phyloP scores from a whole-genome alignment of 2,888 invertebrate genomes.

The Eupithecia subumbrata region DNA sequence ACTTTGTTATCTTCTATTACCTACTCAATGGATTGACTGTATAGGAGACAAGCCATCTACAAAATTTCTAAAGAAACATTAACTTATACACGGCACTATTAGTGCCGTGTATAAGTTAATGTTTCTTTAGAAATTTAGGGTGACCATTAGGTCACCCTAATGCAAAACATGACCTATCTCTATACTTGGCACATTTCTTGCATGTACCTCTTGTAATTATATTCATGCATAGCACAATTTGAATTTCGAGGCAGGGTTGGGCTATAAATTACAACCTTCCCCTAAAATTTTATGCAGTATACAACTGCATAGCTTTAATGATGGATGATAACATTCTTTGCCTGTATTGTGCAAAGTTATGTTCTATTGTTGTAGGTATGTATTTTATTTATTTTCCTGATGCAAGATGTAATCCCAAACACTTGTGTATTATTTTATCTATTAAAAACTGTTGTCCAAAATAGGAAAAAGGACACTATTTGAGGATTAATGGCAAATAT shows the following conservation, averaged over 20 bases:
- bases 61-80: not conserved
- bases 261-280: slow-evolving; percentile 27
- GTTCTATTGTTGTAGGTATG: not conserved
- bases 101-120: too few species aligned
- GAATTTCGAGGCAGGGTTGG: slow-evolving; percentile 50
- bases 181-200: slow-evolving; percentile 55
- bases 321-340: not conserved
- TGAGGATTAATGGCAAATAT: too few species aligned
- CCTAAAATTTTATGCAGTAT: slow-evolving; percentile 18
- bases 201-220: slow-evolving; percentile 51
- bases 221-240: slow-evolving; percentile 51
- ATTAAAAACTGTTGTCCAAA: too few species aligned
- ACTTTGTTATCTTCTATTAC: too few species aligned
- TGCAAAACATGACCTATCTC: slow-evolving; percentile 62
- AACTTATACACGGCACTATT: not conserved
- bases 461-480: too few species aligned
- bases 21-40: not conserved
- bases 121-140: too few species aligned
- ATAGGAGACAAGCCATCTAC: not conserved
- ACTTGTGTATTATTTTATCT: not conserved
- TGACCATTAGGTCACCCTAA: slow-evolving; percentile 44
- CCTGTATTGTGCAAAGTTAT: not conserved
- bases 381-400: not conserved
- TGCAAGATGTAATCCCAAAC: not conserved
- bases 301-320: not conserved